These are phyloP conservation scores for Mythimna pallens DNA, from an alignment of 2,888 invertebrate genomes.

Conservation along the genomic window DNA sequence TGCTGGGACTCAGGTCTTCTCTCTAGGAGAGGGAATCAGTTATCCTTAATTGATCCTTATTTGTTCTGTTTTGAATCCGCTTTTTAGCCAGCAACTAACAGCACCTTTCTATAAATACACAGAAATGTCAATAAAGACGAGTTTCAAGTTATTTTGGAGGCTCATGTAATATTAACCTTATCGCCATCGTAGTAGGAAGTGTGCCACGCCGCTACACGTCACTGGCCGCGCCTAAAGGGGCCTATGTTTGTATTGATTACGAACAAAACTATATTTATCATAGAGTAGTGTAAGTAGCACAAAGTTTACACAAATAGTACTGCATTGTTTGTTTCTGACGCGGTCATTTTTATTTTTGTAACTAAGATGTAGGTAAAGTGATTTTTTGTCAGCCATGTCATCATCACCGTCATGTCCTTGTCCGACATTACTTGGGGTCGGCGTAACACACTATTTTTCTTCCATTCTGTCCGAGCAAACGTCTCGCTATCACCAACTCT, in stretches of 20 bases:
- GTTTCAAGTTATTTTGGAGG: slow-evolving; percentile 16
- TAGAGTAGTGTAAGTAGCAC: background rate
- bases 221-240: slow-evolving; percentile 10
- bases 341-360: too few relatives aligned
- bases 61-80: too few relatives aligned
- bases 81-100: background rate
- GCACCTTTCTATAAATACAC: slow-evolving; percentile 1
- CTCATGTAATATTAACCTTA: slow-evolving; percentile 45
- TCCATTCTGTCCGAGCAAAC: too few relatives aligned
- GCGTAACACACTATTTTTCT: too few relatives aligned
- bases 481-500: too few relatives aligned
- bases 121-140: slow-evolving; percentile 19
- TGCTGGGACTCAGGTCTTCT: too few relatives aligned
- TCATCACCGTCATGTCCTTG: too few relatives aligned
- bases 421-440: too few relatives aligned
- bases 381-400: background rate
- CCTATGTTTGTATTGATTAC: slow-evolving; percentile 37
- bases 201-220: slow-evolving; percentile 22
- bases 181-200: slow-evolving; percentile 9
- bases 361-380: background rate
- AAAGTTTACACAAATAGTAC: background rate
- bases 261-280: slow-evolving; percentile 14
- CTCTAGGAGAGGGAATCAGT: background rate
- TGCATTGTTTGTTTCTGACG: background rate
- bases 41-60: background rate